Evolutionary conservation across 2,797 vertebrate genomes (phyloP).

Genomic region (Apodemus agrarius): DNA sequence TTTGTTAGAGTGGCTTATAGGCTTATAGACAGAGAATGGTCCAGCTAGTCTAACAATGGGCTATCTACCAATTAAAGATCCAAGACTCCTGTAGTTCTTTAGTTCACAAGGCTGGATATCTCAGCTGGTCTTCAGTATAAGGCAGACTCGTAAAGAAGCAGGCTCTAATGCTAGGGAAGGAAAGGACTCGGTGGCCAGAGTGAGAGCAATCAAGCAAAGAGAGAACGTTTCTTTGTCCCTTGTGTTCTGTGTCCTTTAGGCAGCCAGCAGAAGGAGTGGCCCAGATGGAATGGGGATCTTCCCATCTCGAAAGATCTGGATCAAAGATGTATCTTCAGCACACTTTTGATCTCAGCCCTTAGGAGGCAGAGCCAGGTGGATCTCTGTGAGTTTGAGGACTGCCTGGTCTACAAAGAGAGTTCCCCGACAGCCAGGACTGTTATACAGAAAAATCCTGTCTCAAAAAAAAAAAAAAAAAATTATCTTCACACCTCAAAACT

Average conservation of each 20-base stretch:
- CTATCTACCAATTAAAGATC: neutral
- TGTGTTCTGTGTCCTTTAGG: neutral
- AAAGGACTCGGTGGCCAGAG: neutral
- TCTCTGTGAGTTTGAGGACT: neutral
- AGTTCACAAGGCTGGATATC: neutral
- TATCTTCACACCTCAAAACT: neutral
- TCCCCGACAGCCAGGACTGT: neutral
- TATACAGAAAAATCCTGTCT: neutral
- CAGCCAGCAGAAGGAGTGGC: neutral
- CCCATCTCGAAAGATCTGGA: neutral
- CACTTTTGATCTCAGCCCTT: neutral
- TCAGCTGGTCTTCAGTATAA: neutral
- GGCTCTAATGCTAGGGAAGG: neutral
- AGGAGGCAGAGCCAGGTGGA: neutral
- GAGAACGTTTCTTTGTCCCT: neutral
- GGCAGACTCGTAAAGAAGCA: neutral
- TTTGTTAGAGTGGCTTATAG: neutral
- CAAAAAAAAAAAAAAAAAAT: neutral
- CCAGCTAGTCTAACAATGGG: neutral
- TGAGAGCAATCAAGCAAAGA: neutral
- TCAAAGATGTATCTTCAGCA: neutral
- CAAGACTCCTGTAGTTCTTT: neutral
- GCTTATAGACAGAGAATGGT: neutral
- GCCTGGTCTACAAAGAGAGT: neutral
- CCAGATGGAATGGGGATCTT: neutral